A percentile compares a stretch with the other conserved stretches of the same genome.
These are phyloP conservation scores for Pristionchus mayeri DNA, from an alignment of 2,888 invertebrate species.

Conservation along the genomic window DNA sequence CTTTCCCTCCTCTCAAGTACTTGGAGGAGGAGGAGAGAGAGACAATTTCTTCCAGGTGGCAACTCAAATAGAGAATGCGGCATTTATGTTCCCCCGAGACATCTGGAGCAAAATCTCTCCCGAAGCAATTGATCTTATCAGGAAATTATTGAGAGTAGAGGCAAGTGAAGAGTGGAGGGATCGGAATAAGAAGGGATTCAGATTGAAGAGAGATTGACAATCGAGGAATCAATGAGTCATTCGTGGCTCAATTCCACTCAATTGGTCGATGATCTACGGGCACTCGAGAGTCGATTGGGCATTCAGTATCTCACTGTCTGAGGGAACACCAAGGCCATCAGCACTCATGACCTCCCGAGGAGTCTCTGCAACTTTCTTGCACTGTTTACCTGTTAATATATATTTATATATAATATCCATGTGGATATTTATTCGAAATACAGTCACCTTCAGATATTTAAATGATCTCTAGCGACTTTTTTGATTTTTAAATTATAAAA, in stretches of 20 bases:
- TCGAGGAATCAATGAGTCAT: slow-evolving; percentile 74
- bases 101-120: slow-evolving; percentile 97
- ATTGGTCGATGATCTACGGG: slow-evolving; percentile 68
- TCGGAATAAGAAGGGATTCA: too few species aligned
- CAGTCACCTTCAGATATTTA: too few species aligned
- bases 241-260: slow-evolving; percentile 73
- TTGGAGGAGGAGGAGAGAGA: background rate
- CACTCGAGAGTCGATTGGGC: slow-evolving; percentile 69
- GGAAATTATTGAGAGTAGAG: slow-evolving; percentile 91
- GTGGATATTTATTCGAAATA: too few species aligned
- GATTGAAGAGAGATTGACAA: slow-evolving; percentile 74
- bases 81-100: slow-evolving; percentile 99
- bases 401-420: too few species aligned
- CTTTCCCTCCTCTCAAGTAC: too few species aligned
- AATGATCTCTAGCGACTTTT: too few species aligned
- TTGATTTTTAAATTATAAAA: too few species aligned
- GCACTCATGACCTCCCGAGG: background rate
- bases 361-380: too few species aligned
- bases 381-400: too few species aligned
- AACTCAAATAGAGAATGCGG: slow-evolving; percentile 99
- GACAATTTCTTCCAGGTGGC: slow-evolving; percentile 84
- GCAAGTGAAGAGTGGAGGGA: too few species aligned
- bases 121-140: slow-evolving; percentile 95
- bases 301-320: slow-evolving; percentile 22
- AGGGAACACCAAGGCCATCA: background rate